Percentiles rank a stretch among this genome's conserved stretches.
Conservation (phyloP, 2,113 vertebrate species). For the Larimichthys crocea region DNA sequence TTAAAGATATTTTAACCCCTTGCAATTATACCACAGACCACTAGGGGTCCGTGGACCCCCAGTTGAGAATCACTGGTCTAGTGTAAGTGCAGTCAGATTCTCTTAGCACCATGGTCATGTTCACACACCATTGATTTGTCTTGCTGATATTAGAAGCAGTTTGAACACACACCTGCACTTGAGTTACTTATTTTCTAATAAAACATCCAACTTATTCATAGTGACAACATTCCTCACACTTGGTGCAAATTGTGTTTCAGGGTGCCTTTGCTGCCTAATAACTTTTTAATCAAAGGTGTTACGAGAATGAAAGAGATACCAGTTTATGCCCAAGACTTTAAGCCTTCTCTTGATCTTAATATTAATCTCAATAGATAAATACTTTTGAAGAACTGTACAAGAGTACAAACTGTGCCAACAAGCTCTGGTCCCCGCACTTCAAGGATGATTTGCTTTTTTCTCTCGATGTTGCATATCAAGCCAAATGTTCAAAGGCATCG, state of each 20-base stretch:
- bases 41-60: too few relatives aligned
- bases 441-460: slow-evolving; percentile 7
- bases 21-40: too few relatives aligned
- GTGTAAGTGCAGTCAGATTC: too few relatives aligned
- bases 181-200: not conserved
- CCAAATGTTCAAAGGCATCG: slow-evolving; percentile 31
- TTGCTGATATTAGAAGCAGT: not conserved
- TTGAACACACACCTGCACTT: not conserved
- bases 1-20: too few relatives aligned
- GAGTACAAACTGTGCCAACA: slow-evolving; percentile 31
- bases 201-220: not conserved
- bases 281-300: slow-evolving; percentile 53
- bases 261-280: slow-evolving; percentile 28
- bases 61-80: too few relatives aligned
- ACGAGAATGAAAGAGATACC: slow-evolving; percentile 19
- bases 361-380: slow-evolving; percentile 33
- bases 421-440: not conserved
- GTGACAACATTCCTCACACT: not conserved
- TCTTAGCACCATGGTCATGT: too few relatives aligned
- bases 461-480: not conserved
- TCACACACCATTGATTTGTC: too few relatives aligned
- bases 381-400: slow-evolving; percentile 38
- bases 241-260: slow-evolving; percentile 3
- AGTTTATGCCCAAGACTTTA: slow-evolving; percentile 9
- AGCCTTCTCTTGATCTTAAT: slow-evolving; percentile 36